Evolutionary conservation across 2,113 vertebrate species (phyloP).

Genomic region (Nasalis larvatus): DNA sequence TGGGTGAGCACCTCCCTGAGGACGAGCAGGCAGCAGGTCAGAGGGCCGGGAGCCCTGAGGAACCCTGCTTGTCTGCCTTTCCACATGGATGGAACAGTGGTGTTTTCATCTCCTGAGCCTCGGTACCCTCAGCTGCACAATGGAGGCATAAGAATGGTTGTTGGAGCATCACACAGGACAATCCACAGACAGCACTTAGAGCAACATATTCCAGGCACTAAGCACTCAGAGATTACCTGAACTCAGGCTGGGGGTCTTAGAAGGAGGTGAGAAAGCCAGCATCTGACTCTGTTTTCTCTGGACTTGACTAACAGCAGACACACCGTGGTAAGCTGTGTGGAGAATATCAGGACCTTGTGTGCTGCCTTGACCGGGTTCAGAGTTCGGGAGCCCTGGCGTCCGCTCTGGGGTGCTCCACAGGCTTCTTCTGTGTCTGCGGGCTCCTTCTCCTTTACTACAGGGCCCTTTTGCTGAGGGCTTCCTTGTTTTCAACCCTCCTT

Average conservation of each 20-base stretch:
- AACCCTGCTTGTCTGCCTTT: background rate
- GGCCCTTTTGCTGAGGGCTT: background rate
- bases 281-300: background rate
- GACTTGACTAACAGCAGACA: background rate
- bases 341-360: background rate
- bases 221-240: background rate
- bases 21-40: background rate
- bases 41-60: background rate
- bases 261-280: background rate
- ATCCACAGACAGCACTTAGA: background rate
- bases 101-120: background rate
- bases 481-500: background rate
- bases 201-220: background rate
- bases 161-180: no score
- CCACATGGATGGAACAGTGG: background rate
- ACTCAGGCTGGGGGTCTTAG: background rate
- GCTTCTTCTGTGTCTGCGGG: background rate
- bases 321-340: background rate
- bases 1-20: no score
- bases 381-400: background rate
- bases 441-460: background rate
- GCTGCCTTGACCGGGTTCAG: background rate
- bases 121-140: background rate
- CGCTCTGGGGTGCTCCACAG: no score
- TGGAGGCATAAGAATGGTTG: background rate